Evolutionary conservation across 2,113 vertebrate species (phyloP).

Genomic region (Tichodroma muraria): DNA sequence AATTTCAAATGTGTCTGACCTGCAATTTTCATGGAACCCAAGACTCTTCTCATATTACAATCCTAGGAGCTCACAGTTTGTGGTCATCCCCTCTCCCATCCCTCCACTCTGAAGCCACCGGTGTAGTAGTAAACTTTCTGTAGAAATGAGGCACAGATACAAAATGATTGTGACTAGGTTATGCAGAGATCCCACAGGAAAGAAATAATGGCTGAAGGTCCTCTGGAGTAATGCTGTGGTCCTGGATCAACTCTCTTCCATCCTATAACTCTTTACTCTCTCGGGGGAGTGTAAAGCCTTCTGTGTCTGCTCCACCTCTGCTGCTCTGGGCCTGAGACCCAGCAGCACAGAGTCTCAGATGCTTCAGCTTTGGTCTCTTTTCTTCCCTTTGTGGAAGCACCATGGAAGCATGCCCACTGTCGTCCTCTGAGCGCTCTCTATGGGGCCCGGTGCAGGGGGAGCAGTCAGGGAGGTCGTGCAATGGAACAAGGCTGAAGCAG

Average conservation of each 20-base stretch:
- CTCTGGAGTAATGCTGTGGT: not conserved
- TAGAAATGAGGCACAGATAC: not conserved
- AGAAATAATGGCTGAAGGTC: not conserved
- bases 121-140: not conserved
- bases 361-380: not conserved
- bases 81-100: not conserved
- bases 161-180: not conserved
- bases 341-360: not conserved
- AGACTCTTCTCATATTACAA: not conserved
- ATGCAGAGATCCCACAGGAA: not conserved
- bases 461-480: not conserved
- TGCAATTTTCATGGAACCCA: not conserved
- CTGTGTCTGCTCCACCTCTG: not conserved
- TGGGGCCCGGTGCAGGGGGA: not conserved
- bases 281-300: not conserved
- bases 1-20: not conserved
- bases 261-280: not conserved
- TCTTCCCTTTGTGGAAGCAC: not conserved
- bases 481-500: not conserved
- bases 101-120: not conserved
- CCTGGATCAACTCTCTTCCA: not conserved
- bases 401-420: not conserved
- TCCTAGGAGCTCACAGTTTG: not conserved
- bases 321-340: not conserved
- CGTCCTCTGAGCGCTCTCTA: rapidly evolving